Evolutionary conservation across 2,113 vertebrate genomes (phyloP).

Genomic region (Chionis minor): DNA sequence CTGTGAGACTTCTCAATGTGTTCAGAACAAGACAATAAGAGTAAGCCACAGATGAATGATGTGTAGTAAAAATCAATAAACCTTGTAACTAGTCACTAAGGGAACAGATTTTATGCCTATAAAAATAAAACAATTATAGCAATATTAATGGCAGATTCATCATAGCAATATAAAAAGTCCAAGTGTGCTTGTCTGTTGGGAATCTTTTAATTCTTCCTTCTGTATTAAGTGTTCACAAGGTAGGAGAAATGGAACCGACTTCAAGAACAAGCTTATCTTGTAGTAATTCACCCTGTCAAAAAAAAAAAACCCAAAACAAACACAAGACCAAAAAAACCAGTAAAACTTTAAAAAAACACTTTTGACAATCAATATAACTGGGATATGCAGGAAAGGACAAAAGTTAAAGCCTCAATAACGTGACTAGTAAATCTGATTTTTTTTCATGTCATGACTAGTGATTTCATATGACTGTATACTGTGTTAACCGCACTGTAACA

Average conservation of each 20-base stretch:
- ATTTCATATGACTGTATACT: neutral
- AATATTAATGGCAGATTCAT: conserved; percentile 77
- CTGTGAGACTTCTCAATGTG: conserved; percentile 61
- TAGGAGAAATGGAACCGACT: conserved; percentile 44
- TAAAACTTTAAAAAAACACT: neutral
- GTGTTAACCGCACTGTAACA: neutral
- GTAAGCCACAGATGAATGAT: conserved; percentile 75
- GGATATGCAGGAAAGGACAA: conserved; percentile 6
- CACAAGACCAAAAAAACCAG: neutral
- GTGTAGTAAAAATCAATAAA: conserved; percentile 80
- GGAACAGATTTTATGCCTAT: conserved; percentile 75
- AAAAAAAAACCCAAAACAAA: neutral
- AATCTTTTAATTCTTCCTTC: conserved; percentile 75
- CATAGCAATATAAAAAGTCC: conserved; percentile 75
- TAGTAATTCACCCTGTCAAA: conserved; percentile 58
- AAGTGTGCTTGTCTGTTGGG: conserved; percentile 74
- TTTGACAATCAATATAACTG: conserved; percentile 37
- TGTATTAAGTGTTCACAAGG: conserved; percentile 59
- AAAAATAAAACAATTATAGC: conserved; percentile 79
- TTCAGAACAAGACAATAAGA: conserved; percentile 69
- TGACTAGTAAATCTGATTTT: neutral
- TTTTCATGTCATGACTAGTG: neutral
- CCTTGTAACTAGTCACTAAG: conserved; percentile 77
- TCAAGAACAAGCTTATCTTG: conserved; percentile 64
- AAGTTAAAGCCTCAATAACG: conserved; percentile 37